These are phyloP conservation scores for Spisula subtruncata DNA, from an alignment of 2,888 invertebrate genomes.

Conservation along the genomic window DNA sequence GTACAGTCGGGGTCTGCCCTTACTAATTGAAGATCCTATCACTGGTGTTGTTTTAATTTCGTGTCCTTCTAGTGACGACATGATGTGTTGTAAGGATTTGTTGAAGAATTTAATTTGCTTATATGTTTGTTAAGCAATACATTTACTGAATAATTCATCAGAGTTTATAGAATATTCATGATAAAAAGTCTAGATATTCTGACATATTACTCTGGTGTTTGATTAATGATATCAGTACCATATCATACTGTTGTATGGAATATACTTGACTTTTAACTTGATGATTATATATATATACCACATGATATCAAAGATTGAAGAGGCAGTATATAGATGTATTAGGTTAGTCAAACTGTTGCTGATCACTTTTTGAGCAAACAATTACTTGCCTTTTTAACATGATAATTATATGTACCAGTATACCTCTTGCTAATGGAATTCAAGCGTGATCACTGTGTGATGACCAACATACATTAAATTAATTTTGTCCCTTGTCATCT, in stretches of 20 bases:
- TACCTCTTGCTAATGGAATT: no score
- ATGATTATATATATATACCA: neutral
- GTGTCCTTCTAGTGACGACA: neutral
- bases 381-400: no score
- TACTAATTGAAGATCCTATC: neutral
- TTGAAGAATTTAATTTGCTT: neutral
- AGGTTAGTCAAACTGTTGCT: no score
- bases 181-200: neutral
- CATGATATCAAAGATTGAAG: neutral
- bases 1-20: neutral
- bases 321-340: neutral
- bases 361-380: no score
- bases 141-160: neutral
- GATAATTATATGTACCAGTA: no score
- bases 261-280: neutral
- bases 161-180: conserved; percentile 4
- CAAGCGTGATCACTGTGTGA: no score
- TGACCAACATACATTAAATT: no score
- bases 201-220: neutral
- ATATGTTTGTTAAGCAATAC: neutral
- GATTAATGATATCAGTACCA: neutral
- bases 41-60: neutral
- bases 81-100: neutral
- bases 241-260: neutral
- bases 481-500: no score